These are phyloP conservation scores for Babyrousa celebensis DNA, from an alignment of 2,797 vertebrate species.

Conservation along the genomic window DNA sequence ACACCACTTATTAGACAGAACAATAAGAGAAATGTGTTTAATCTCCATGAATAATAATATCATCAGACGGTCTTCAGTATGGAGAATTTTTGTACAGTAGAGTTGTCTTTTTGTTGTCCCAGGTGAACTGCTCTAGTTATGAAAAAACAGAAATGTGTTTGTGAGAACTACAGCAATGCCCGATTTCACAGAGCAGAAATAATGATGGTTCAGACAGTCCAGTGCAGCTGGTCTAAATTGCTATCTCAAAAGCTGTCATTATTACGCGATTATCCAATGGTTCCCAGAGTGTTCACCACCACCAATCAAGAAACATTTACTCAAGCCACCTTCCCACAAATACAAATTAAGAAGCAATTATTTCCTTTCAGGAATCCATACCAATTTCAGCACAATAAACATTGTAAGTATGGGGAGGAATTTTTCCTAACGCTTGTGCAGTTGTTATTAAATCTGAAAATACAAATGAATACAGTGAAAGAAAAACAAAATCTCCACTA, in stretches of 20 bases:
- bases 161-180: background rate
- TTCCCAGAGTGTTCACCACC: background rate
- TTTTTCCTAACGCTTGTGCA: background rate
- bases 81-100: background rate
- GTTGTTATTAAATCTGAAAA: background rate
- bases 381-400: background rate
- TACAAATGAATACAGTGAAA: background rate
- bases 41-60: background rate
- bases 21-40: background rate
- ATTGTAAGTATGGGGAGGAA: background rate
- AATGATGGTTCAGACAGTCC: background rate
- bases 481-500: background rate
- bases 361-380: background rate
- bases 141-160: conserved; percentile 47
- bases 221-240: conserved; percentile 60
- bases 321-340: background rate
- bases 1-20: background rate
- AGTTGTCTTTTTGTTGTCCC: background rate
- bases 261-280: conserved; percentile 56
- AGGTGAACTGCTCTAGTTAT: background rate
- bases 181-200: conserved; percentile 74
- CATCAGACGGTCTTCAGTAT: background rate
- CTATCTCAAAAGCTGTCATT: conserved; percentile 18
- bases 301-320: background rate
- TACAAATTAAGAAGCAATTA: conserved; percentile 2